These are phyloP conservation scores for Cistogaster globosa DNA, from an alignment of 2,888 invertebrate species.

Conservation along the genomic window DNA sequence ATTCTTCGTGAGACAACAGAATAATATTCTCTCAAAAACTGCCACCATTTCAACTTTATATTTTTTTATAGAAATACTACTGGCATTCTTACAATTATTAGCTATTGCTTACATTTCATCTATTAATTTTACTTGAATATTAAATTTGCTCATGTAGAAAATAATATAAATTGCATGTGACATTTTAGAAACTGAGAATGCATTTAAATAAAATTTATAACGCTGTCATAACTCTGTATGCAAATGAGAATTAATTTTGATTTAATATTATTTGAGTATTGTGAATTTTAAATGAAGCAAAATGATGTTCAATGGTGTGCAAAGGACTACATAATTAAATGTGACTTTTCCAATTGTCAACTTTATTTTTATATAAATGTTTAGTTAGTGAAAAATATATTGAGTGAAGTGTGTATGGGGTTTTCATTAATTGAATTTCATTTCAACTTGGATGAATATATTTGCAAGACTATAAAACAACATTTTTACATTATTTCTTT, in stretches of 20 bases:
- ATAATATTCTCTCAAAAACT: too few relatives aligned
- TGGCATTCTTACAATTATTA: too few relatives aligned
- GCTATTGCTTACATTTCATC: too few relatives aligned
- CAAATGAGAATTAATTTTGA: background rate
- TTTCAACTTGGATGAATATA: too few relatives aligned
- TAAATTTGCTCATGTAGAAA: constrained; percentile 1
- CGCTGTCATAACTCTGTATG: background rate
- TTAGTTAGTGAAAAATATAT: too few relatives aligned
- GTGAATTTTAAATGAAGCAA: background rate
- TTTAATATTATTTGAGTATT: background rate
- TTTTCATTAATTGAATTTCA: too few relatives aligned
- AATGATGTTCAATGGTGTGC: constrained; percentile 43
- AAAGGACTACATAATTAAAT: constrained; percentile 30
- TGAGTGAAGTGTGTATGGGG: too few relatives aligned
- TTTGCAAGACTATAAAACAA: too few relatives aligned
- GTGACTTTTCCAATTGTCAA: constrained; percentile 24
- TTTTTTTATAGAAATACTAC: too few relatives aligned
- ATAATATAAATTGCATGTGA: constrained; percentile 26
- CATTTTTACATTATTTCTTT: too few relatives aligned
- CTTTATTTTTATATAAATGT: constrained; percentile 2
- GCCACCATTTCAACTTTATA: too few relatives aligned
- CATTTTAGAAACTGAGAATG: background rate
- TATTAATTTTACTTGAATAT: background rate
- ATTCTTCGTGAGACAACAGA: too few relatives aligned
- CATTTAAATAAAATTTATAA: constrained; percentile 25